Evolutionary conservation across 30 jellyfish, hydroid and myxozoan genomes (phyloP).

Genomic region (Cassiopea xamachana): DNA sequence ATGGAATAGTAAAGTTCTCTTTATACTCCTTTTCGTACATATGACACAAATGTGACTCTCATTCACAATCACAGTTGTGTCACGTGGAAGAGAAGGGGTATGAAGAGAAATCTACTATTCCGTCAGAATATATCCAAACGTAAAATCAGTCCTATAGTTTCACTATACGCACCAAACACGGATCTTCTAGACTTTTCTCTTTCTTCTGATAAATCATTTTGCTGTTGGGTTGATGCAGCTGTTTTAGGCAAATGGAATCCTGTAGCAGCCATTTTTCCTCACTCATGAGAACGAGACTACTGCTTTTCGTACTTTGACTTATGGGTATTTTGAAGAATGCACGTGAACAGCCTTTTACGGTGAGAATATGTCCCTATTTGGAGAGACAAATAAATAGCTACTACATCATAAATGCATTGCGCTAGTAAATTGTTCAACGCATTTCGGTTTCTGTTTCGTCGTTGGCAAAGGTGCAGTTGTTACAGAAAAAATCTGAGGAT

Average conservation of each 20-base stretch:
- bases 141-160: not conserved
- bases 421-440: not conserved
- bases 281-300: conserved; percentile 45
- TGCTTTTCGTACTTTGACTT: not conserved
- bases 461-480: not conserved
- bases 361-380: conserved; percentile 9
- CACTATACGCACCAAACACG: conserved; percentile 86
- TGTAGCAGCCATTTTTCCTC: conserved; percentile 57
- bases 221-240: conserved; percentile 44
- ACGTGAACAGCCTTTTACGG: conserved; percentile 1
- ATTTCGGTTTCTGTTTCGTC: not conserved
- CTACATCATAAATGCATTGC: not conserved
- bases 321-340: not conserved
- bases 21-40: too few relatives aligned
- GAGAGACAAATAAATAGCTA: not conserved
- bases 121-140: not conserved
- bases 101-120: not conserved
- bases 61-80: too few relatives aligned
- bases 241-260: conserved; percentile 57
- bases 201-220: conserved; percentile 78
- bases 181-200: conserved; percentile 99
- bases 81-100: not conserved
- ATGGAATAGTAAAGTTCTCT: too few relatives aligned
- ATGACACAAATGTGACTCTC: too few relatives aligned
- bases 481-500: too few relatives aligned